A percentile compares a stretch with the other conserved stretches of the same genome.
Conservation (phyloP, 2,888 invertebrate genomes). For the Agrilus mali region DNA sequence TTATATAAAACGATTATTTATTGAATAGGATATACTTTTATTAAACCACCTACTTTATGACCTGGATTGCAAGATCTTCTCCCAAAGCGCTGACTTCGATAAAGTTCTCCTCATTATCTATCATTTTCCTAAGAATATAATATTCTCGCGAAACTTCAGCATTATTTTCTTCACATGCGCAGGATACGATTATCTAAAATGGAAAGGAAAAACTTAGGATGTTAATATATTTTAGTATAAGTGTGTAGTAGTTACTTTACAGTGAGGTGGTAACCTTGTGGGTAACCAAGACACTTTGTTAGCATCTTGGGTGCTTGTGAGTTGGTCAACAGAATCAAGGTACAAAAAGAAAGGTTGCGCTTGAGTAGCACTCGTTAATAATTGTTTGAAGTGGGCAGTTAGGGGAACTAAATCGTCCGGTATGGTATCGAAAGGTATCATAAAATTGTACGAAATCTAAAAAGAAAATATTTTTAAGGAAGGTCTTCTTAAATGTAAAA, state of each 20-base stretch:
- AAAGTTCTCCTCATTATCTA: slow-evolving; percentile 79
- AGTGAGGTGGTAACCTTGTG: slow-evolving; percentile 73
- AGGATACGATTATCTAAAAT: slow-evolving; percentile 74
- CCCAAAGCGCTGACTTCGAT: slow-evolving; percentile 83
- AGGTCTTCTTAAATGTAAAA: not conserved
- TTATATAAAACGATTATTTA: slow-evolving; percentile 13
- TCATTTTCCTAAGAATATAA: slow-evolving; percentile 72
- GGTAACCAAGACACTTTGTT: slow-evolving; percentile 96
- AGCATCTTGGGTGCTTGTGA: slow-evolving; percentile 87
- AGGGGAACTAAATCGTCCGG: slow-evolving; percentile 93
- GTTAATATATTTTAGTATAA: not conserved
- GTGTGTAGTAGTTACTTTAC: slow-evolving; percentile 54
- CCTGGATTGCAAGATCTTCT: slow-evolving; percentile 86
- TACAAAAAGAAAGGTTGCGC: slow-evolving; percentile 83
- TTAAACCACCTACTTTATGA: slow-evolving; percentile 51
- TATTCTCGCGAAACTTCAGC: slow-evolving; percentile 80
- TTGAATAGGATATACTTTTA: not conserved
- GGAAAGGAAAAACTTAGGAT: not conserved
- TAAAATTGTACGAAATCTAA: slow-evolving; percentile 83
- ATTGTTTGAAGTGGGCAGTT: slow-evolving; percentile 90
- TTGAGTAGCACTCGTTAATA: slow-evolving; percentile 67
- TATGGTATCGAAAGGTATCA: slow-evolving; percentile 82
- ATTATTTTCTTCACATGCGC: slow-evolving; percentile 77
- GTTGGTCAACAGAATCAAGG: slow-evolving; percentile 92
- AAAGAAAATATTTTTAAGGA: slow-evolving; percentile 16